Conservation (phyloP, 1,140 invertebrate genomes). For the Drosophila melanica region DNA sequence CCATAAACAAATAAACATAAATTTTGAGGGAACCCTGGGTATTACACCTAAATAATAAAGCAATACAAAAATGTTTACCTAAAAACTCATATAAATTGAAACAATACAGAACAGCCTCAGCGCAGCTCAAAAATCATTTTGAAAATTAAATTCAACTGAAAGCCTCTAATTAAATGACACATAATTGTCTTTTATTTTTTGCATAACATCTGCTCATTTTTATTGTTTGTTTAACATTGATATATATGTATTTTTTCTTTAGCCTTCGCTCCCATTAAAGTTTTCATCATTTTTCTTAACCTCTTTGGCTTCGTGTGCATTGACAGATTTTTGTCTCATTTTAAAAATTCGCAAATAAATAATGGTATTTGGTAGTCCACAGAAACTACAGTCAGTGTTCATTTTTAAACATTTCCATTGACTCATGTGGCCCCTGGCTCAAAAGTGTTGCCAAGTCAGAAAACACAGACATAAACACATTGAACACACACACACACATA, state of each 20-base stretch:
- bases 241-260: neutral
- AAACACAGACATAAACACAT: neutral
- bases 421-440: conserved; percentile 1
- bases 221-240: neutral
- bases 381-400: conserved; percentile 19
- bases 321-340: conserved; percentile 15
- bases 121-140: conserved; percentile 26
- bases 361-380: conserved; percentile 21
- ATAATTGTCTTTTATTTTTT: conserved; percentile 8
- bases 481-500: conserved; percentile 4
- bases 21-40: neutral
- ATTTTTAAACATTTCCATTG: conserved; percentile 25
- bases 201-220: conserved; percentile 8
- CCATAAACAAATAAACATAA: neutral
- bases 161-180: neutral
- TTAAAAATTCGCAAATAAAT: conserved; percentile 12
- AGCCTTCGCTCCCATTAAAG: neutral
- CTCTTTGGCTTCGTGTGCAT: conserved; percentile 34
- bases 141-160: conserved; percentile 1
- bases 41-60: conserved; percentile 1
- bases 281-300: neutral
- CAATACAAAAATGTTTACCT: neutral
- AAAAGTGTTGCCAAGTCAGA: conserved; percentile 1
- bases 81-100: neutral
- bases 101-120: neutral